A percentile compares a stretch with the other conserved stretches of the same genome.
phyloP scores from a whole-genome alignment of 2,797 vertebrate genomes.

The Liasis olivaceus region DNA sequence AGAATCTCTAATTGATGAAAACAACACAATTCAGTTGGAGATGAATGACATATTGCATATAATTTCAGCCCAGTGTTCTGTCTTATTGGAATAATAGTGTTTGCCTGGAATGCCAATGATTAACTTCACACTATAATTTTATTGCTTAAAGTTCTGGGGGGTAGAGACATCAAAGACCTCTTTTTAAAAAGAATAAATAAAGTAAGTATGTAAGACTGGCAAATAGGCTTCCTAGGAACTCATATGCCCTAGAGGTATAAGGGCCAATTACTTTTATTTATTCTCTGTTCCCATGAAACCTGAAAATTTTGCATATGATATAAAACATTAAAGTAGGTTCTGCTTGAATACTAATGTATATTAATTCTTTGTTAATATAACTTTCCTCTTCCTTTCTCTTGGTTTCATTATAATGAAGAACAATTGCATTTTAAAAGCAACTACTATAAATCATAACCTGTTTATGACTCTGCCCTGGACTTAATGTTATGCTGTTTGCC shows the following conservation, averaged over 20 bases:
- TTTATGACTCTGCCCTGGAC: slow-evolving; percentile 4
- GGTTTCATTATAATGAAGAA: slow-evolving; percentile 6
- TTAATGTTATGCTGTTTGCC: background rate
- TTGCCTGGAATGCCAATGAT: background rate
- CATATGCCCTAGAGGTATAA: background rate
- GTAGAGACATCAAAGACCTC: background rate
- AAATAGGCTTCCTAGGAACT: slow-evolving; percentile 4
- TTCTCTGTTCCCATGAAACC: slow-evolving; percentile 19
- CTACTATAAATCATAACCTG: slow-evolving; percentile 5
- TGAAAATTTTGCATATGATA: slow-evolving; percentile 13
- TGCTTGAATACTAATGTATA: slow-evolving; percentile 22
- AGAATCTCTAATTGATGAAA: background rate
- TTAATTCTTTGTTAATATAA: slow-evolving; percentile 30
- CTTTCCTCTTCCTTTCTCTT: background rate
- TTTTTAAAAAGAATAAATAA: slow-evolving; percentile 12
- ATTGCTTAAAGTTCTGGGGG: background rate
- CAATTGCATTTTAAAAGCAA: slow-evolving; percentile 2
- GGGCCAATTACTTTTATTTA: slow-evolving; percentile 24
- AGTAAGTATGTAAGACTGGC: background rate
- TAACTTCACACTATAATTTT: background rate
- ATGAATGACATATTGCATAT: background rate
- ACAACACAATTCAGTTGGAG: background rate
- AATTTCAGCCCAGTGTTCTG: background rate
- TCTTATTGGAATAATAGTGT: background rate
- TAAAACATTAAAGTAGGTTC: slow-evolving; percentile 16